Conservation (phyloP, 2,888 invertebrate genomes). For the Cremastinae sp. region DNA sequence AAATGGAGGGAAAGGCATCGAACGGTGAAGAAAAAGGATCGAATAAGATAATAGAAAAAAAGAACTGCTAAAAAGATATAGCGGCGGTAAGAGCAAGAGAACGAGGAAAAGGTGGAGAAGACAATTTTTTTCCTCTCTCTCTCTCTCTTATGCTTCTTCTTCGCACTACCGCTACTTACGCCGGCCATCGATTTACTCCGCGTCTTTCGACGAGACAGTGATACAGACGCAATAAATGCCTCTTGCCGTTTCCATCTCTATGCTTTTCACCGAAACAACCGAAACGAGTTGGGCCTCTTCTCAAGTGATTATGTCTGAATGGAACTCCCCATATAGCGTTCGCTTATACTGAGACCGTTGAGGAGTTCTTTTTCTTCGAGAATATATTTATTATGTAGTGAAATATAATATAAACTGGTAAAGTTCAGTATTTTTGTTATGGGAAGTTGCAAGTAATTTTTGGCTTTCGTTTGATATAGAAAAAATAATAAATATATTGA, state of each 20-base stretch:
- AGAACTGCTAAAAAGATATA: slow-evolving; percentile 45
- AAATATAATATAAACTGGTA: too few relatives aligned
- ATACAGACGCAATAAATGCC: slow-evolving; percentile 39
- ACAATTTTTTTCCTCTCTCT: slow-evolving; percentile 20
- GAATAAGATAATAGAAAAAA: slow-evolving; percentile 12
- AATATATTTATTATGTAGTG: too few relatives aligned
- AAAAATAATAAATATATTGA: too few relatives aligned
- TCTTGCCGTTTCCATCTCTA: slow-evolving; percentile 40
- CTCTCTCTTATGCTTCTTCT: neutral
- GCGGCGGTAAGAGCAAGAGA: slow-evolving; percentile 26
- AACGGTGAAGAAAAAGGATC: neutral
- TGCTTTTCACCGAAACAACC: neutral
- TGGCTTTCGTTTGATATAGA: too few relatives aligned
- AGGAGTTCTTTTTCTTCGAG: too few relatives aligned
- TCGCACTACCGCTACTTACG: slow-evolving; percentile 42
- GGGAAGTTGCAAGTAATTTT: too few relatives aligned
- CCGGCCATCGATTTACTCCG: slow-evolving; percentile 53
- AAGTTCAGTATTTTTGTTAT: too few relatives aligned
- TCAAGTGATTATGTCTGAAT: too few relatives aligned
- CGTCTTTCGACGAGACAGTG: slow-evolving; percentile 46
- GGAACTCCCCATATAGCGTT: too few relatives aligned
- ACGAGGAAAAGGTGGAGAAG: slow-evolving; percentile 23
- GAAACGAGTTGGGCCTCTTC: slow-evolving; percentile 14
- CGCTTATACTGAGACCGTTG: too few relatives aligned
- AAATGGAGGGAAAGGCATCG: slow-evolving; percentile 20